A percentile compares a stretch with the other conserved stretches of the same genome.
phyloP scores from a whole-genome alignment of 1,140 invertebrate genomes.

The Nasonia giraulti region DNA sequence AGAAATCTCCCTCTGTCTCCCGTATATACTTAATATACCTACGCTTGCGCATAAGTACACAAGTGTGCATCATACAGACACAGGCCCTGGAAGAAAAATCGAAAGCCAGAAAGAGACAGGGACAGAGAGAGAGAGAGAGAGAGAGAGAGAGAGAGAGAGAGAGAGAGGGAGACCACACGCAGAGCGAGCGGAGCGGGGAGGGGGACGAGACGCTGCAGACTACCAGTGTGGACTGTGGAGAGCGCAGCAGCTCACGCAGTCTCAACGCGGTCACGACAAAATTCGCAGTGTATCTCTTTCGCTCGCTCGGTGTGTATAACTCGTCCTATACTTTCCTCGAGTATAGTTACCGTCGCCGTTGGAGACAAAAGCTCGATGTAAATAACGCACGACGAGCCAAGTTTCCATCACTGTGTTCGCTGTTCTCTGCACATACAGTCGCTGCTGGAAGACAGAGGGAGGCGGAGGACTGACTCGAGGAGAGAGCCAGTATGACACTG shows the following conservation, averaged over 20 bases:
- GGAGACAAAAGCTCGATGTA: not conserved
- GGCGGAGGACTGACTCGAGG: too few species aligned
- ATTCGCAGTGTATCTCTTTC: not conserved
- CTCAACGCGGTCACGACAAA: not conserved
- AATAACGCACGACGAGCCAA: not conserved
- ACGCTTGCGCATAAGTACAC: not conserved
- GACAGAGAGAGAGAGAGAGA: not conserved
- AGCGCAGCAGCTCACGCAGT: not conserved
- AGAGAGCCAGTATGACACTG: not conserved
- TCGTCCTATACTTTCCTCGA: not conserved
- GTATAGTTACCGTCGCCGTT: not conserved
- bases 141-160: too few species aligned
- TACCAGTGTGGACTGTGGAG: not conserved
- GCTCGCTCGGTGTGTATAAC: not conserved
- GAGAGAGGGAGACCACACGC: not conserved
- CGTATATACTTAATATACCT: not conserved
- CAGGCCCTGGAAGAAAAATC: not conserved
- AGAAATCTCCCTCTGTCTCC: not conserved
- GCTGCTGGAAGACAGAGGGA: not conserved
- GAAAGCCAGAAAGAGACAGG: not conserved
- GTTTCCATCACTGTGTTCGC: not conserved
- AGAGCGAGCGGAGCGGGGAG: not conserved
- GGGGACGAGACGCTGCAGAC: not conserved
- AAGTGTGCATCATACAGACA: not conserved
- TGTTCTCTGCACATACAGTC: not conserved